Evolutionary conservation across 2,113 vertebrate genomes (phyloP).

Genomic region (Siniperca knerii): DNA sequence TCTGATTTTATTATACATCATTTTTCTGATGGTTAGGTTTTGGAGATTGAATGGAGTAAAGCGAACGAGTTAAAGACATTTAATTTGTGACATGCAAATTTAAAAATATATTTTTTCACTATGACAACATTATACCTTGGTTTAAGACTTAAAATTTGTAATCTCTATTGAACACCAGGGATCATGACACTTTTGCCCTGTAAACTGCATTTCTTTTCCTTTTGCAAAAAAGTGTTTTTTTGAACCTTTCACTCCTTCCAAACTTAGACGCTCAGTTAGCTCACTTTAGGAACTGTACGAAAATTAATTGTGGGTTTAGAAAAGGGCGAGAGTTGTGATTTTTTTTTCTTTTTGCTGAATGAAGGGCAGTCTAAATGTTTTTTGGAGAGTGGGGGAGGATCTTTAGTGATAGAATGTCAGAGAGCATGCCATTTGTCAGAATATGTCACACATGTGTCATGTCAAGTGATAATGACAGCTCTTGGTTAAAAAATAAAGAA

Average conservation of each 20-base stretch:
- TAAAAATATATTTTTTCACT: neutral
- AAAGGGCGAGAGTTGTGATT: neutral
- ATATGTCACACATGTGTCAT: neutral
- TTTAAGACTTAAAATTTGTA: too few species aligned
- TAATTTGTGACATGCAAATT: neutral
- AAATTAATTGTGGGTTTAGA: neutral
- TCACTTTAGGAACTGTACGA: neutral
- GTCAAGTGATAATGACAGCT: neutral
- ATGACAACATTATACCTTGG: neutral
- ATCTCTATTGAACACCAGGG: neutral
- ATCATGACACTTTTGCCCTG: neutral
- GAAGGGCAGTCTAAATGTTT: neutral
- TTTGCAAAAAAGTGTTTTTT: neutral
- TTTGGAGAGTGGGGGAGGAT: neutral
- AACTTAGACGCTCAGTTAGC: neutral
- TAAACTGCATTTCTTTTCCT: neutral
- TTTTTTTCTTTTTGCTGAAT: neutral
- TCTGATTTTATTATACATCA: neutral
- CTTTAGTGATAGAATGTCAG: neutral
- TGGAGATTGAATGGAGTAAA: neutral
- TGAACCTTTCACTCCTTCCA: neutral
- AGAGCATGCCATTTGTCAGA: neutral
- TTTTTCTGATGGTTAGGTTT: neutral
- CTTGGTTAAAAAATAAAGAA: neutral
- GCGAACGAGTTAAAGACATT: neutral